These are phyloP conservation scores for Frankliniella fusca DNA, from an alignment of 2,888 invertebrate genomes.

Conservation along the genomic window DNA sequence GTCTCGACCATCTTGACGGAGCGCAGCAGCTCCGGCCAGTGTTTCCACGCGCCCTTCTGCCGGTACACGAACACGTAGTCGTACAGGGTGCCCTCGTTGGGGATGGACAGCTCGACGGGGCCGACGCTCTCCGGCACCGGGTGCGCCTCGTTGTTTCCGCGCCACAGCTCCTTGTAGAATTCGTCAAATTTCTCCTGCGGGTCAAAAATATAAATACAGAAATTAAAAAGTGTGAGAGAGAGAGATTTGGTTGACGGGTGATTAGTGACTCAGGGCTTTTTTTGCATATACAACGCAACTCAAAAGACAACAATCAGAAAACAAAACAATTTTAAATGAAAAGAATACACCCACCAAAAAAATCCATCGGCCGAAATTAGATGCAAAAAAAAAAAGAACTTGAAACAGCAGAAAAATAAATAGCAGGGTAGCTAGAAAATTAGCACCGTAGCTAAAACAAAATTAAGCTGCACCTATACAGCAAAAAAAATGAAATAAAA, in stretches of 20 bases:
- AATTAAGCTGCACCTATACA: too few species aligned
- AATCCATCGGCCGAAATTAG: too few species aligned
- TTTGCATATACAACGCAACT: not conserved
- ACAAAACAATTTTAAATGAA: too few species aligned
- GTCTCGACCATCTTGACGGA: constrained; percentile 54
- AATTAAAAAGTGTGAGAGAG: too few species aligned
- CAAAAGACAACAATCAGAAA: constrained; percentile 34
- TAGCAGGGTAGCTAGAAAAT: too few species aligned
- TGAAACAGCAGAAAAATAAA: too few species aligned
- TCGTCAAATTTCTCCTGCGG: constrained; percentile 57
- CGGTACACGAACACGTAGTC: constrained; percentile 80
- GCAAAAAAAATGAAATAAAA: too few species aligned
- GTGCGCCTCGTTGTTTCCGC: constrained; percentile 48
- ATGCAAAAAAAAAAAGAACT: too few species aligned
- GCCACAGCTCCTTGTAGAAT: constrained; percentile 56
- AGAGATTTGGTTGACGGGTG: too few species aligned
- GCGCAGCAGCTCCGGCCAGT: constrained; percentile 73
- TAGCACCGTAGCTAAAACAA: too few species aligned
- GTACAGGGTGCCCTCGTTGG: constrained; percentile 70
- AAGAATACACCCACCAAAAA: too few species aligned
- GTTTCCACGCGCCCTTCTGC: constrained; percentile 81
- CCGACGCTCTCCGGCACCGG: constrained; percentile 57
- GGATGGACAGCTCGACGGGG: constrained; percentile 69
- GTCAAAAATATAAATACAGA: too few species aligned
- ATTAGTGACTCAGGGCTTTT: not conserved